Conservation (phyloP, 1,140 invertebrate genomes). For the Solen grandis region DNA sequence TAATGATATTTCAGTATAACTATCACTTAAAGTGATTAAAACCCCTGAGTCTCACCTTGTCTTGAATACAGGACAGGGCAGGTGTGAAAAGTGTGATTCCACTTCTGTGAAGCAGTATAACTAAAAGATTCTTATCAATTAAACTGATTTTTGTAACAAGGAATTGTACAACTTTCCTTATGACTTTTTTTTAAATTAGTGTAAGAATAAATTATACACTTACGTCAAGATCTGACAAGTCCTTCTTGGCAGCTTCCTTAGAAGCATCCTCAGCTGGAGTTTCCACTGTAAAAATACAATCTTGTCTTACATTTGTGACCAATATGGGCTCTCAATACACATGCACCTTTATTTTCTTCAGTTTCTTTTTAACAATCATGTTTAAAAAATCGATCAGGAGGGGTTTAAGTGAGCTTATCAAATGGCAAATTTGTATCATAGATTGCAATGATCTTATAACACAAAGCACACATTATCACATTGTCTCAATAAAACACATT, state of each 20-base stretch:
- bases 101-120: background rate
- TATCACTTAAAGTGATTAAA: background rate
- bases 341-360: no score
- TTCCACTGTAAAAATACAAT: no score
- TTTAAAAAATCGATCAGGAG: no score
- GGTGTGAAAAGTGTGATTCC: conserved; percentile 29
- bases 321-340: no score
- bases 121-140: background rate
- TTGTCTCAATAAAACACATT: no score
- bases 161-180: background rate
- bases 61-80: background rate
- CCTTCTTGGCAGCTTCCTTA: conserved; percentile 22
- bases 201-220: background rate
- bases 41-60: background rate
- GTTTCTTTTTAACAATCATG: no score
- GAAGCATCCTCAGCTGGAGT: conserved; percentile 23
- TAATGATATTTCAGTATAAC: no score
- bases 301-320: no score
- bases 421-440: no score
- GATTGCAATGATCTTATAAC: no score
- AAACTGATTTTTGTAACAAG: background rate
- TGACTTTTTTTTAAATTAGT: background rate
- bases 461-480: no score
- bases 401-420: no score
- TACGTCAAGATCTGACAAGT: conserved; percentile 42